Evolutionary conservation across 2,797 vertebrate genomes (phyloP), one percentile per base, ranked within the genome.

Genomic region (Oryzias dopingdopingensis): DNA sequence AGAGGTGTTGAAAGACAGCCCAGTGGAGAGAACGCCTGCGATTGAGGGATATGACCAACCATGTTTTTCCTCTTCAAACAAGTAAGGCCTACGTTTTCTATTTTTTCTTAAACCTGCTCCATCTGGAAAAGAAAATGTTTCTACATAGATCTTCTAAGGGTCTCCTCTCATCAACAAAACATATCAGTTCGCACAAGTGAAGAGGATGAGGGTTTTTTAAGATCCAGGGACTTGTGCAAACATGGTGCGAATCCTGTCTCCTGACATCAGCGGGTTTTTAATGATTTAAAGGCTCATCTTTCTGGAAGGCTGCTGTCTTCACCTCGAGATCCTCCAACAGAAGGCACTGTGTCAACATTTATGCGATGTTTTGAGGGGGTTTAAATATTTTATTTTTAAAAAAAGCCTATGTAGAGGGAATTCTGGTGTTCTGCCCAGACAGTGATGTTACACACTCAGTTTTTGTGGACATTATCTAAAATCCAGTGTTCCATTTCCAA

Each of bases 11-110:
- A 68, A 67, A 52, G 18, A 29, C 1, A 6, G 14, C 37, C 44
- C 49, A 50, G 50, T 62, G 24, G 40, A 46, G 43, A 43, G 45
- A 20, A 52, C 23, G 26, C 47, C 44, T 46, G 17, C 29, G 56
- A 65, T 53, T 67, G 62, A 42, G 47, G 59, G 56, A 56, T 41
- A 46, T 50, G 46, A 71, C 49, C 13, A 3, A 62, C 52, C 16
- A 23, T 45, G 16, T 42, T 3, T 51, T 54, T 18, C 55, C 26
- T 42, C n/a, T n/a, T 62, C 6, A 55, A 47, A 23, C 4, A 53
- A 51, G 5, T 55, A 59, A 32, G 26, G 26, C 12, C 14, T 16
- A 0, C 13, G 6, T 26, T 49, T 22, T 23, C 5, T 6, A 2
- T 18, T 4, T 40, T 53, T 42, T 52, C 14, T 47, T 14, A 52